Evolutionary conservation across 2,797 vertebrate genomes (phyloP).

Genomic region (Smutsia gigantea): DNA sequence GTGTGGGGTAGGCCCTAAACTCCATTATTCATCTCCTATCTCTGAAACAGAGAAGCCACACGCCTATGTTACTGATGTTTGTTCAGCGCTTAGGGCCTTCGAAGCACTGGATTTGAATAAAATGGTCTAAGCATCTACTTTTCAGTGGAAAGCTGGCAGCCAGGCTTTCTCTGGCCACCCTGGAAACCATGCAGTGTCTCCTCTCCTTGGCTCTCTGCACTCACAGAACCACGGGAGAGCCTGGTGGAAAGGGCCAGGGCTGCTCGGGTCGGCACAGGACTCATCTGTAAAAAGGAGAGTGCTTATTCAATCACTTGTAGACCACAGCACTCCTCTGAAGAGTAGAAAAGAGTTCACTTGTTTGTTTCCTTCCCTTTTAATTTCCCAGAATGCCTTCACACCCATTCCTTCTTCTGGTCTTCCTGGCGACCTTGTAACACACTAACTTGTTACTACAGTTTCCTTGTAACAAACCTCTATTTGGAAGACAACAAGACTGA

Average conservation of each 20-base stretch:
- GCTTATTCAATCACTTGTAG: neutral
- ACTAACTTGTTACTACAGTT: neutral
- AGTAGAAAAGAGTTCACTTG: neutral
- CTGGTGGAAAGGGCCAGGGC: constrained; percentile 20
- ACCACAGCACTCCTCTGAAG: neutral
- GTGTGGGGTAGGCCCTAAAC: neutral
- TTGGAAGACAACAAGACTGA: constrained; percentile 32
- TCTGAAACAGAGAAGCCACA: constrained; percentile 72
- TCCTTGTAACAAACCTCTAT: neutral
- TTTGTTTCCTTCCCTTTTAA: constrained; percentile 28
- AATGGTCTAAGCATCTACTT: constrained; percentile 68
- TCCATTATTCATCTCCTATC: constrained; percentile 64
- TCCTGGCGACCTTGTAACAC: neutral
- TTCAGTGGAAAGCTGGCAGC: constrained; percentile 70
- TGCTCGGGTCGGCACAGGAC: neutral
- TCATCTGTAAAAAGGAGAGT: neutral
- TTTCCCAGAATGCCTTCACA: neutral
- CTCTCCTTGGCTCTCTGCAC: neutral
- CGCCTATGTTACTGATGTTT: constrained; percentile 67
- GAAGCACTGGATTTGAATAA: constrained; percentile 79
- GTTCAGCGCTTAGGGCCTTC: constrained; percentile 26
- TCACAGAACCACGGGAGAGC: neutral
- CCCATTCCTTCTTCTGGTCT: neutral
- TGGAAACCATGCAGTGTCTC: constrained; percentile 10
- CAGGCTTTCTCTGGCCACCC: constrained; percentile 59